These are phyloP conservation scores for Manacus vitellinus DNA, from an alignment of 2,113 vertebrate genomes.

Conservation along the genomic window DNA sequence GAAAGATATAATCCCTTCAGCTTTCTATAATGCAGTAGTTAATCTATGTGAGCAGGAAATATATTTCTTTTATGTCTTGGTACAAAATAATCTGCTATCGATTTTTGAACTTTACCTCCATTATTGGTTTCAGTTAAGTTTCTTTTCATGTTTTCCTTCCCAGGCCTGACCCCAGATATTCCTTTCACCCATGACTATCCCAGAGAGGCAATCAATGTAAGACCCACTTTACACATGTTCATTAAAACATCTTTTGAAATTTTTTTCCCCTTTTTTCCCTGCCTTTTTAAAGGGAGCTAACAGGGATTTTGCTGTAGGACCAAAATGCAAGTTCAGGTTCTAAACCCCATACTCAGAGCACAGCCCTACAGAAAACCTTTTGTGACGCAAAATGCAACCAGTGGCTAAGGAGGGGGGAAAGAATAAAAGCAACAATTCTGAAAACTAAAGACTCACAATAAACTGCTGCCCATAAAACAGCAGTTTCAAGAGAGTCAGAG, in stretches of 20 bases:
- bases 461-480: neutral
- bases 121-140: neutral
- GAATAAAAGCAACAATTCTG: conserved; percentile 29
- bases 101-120: neutral
- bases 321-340: conserved; percentile 14
- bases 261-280: neutral
- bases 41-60: neutral
- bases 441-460: neutral
- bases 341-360: neutral
- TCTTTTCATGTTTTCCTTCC: neutral
- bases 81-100: neutral
- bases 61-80: neutral
- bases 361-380: conserved; percentile 23
- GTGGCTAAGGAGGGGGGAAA: neutral
- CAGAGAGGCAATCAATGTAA: neutral
- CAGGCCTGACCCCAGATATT: neutral
- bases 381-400: neutral
- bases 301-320: neutral
- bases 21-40: neutral
- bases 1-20: neutral
- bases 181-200: neutral
- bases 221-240: neutral
- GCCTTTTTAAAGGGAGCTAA: neutral
- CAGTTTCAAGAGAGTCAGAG: conserved; percentile 22
- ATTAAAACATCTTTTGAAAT: neutral